These are phyloP conservation scores for Muscicapa adusta DNA, from an alignment of 2,113 vertebrate species.

Conservation along the genomic window DNA sequence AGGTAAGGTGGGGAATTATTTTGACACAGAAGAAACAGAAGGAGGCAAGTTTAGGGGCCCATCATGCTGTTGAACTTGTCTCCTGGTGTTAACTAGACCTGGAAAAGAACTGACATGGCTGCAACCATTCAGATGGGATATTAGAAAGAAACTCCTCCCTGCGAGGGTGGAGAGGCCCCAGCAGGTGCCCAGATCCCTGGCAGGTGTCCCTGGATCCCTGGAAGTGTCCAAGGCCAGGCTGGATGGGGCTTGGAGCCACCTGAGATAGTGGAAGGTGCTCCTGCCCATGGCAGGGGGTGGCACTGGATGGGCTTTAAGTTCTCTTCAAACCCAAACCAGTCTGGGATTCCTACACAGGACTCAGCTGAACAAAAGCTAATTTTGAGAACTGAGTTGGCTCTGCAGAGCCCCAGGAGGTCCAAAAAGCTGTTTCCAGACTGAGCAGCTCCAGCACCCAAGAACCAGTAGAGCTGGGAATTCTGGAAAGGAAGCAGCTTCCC, in stretches of 20 bases:
- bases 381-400: neutral
- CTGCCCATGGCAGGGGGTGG: neutral
- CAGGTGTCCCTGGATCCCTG: neutral
- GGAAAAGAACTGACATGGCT: neutral
- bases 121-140: neutral
- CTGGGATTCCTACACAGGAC: neutral
- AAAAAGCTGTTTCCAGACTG: neutral
- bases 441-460: neutral
- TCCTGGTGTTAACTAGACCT: neutral
- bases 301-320: accelerated
- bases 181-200: neutral
- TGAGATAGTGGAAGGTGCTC: neutral
- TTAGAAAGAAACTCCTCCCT: accelerated
- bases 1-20: neutral
- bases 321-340: neutral
- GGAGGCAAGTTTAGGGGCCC: neutral
- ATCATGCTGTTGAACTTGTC: accelerated
- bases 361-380: neutral
- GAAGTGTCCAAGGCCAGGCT: accelerated
- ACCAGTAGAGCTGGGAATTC: neutral
- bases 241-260: neutral
- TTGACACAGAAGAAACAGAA: neutral
- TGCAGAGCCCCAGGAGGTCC: neutral
- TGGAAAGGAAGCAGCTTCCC: neutral
- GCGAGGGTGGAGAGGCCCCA: accelerated